Evolutionary conservation across 2,888 invertebrate species (phyloP).

Genomic region (Tenthredo mesomela): DNA sequence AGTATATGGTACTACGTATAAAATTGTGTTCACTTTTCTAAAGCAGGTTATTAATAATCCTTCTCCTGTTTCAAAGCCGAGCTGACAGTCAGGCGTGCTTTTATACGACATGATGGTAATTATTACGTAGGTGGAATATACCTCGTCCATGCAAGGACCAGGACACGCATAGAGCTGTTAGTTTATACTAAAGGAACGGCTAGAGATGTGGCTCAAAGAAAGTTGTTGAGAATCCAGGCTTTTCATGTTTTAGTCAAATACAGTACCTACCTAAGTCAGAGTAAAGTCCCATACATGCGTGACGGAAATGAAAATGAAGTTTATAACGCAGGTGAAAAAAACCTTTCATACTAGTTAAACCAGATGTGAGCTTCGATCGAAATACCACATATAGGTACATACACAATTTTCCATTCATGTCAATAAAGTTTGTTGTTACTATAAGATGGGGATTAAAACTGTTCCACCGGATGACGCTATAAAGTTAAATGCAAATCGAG

Average conservation of each 20-base stretch:
- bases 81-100: conserved; percentile 30
- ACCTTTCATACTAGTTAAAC: not conserved
- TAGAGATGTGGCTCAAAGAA: conserved; percentile 9
- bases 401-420: not conserved
- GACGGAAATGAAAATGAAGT: not conserved
- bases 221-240: conserved; percentile 23
- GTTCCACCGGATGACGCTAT: conserved; percentile 43
- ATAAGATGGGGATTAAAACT: conserved; percentile 23
- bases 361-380: not conserved
- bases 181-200: conserved; percentile 11
- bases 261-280: not conserved
- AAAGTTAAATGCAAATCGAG: conserved; percentile 50
- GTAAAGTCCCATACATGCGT: not conserved
- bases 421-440: conserved; percentile 26
- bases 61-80: conserved; percentile 14
- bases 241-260: not conserved
- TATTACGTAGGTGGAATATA: conserved; percentile 40
- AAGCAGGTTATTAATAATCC: conserved; percentile 46
- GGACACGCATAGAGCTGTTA: conserved; percentile 26
- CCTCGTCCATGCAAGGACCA: not conserved
- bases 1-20: not conserved
- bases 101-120: conserved; percentile 18
- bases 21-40: conserved; percentile 44
- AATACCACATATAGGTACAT: not conserved
- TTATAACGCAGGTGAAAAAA: conserved; percentile 2